These are phyloP conservation scores for Agriotes lineatus DNA, from an alignment of 2,888 invertebrate genomes.

Conservation along the genomic window DNA sequence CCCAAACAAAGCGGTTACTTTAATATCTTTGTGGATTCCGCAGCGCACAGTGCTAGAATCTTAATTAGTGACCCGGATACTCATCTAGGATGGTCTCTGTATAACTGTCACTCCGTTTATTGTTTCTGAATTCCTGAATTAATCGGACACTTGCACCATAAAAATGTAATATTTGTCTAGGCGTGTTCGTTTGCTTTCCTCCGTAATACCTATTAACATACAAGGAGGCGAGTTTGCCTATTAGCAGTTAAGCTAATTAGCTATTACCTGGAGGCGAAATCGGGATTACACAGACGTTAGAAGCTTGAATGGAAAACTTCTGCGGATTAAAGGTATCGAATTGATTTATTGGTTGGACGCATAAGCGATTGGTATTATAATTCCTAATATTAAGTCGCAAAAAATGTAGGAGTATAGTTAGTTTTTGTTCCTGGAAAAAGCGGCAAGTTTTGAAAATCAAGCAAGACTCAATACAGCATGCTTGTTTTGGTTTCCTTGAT, in stretches of 20 bases:
- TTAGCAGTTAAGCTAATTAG: conserved; percentile 21
- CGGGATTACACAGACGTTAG: conserved; percentile 9
- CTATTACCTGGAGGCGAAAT: conserved; percentile 2
- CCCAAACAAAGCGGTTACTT: conserved; percentile 35
- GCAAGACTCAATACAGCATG: too few relatives aligned
- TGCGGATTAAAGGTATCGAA: conserved; percentile 14
- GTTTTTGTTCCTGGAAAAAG: too few relatives aligned
- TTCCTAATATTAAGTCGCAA: not conserved
- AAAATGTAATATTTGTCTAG: conserved; percentile 18
- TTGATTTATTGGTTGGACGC: not conserved
- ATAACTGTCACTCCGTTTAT: conserved; percentile 38
- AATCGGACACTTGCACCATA: conserved; percentile 27
- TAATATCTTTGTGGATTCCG: conserved; percentile 35
- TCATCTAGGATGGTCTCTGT: conserved; percentile 37
- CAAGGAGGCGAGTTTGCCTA: conserved; percentile 9
- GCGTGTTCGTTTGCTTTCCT: conserved; percentile 9
- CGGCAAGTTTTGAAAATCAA: too few relatives aligned
- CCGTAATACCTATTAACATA: conserved; percentile 16
- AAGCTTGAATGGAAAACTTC: conserved; percentile 21
- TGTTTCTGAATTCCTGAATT: conserved; percentile 42
- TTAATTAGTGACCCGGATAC: conserved; percentile 42
- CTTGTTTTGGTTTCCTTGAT: too few relatives aligned
- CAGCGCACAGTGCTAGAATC: conserved; percentile 35
- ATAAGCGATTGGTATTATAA: not conserved
- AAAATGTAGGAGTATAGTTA: too few relatives aligned